phyloP scores from a whole-genome alignment of 2,888 invertebrate species.

The Gastracanthus pulcherrimus region DNA sequence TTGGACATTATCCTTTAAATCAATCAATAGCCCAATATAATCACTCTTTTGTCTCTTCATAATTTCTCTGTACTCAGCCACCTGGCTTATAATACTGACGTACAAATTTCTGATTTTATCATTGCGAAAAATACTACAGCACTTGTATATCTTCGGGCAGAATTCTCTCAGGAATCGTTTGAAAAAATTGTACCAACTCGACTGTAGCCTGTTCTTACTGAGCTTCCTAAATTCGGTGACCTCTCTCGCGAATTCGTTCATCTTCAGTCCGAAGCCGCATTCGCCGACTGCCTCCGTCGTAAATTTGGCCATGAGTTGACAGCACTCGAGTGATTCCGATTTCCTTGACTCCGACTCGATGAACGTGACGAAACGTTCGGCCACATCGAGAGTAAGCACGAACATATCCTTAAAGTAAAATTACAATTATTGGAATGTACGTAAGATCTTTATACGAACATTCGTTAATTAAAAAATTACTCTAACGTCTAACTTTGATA shows the following conservation, averaged over 20 bases:
- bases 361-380: conserved; percentile 74
- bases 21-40: conserved; percentile 73
- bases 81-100: conserved; percentile 66
- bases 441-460: no score
- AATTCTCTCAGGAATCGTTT: conserved; percentile 1
- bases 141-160: background rate
- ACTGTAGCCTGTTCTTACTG: conserved; percentile 62
- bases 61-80: conserved; percentile 69
- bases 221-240: conserved; percentile 73
- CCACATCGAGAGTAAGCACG: conserved; percentile 76
- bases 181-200: conserved; percentile 12
- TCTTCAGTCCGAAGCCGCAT: conserved; percentile 76
- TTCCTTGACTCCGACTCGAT: conserved; percentile 60
- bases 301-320: conserved; percentile 73
- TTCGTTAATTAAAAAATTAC: no score
- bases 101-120: conserved; percentile 67
- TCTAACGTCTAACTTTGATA: no score
- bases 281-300: conserved; percentile 77
- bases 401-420: conserved; percentile 79
- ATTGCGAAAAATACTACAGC: conserved; percentile 46
- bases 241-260: conserved; percentile 72
- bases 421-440: no score
- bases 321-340: conserved; percentile 63
- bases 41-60: conserved; percentile 73
- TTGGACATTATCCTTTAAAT: conserved; percentile 61